A percentile compares a stretch with the other conserved stretches of the same genome.
These are phyloP conservation scores for Tachyglossus aculeatus DNA, from an alignment of 2,797 vertebrate genomes.

Conservation along the genomic window DNA sequence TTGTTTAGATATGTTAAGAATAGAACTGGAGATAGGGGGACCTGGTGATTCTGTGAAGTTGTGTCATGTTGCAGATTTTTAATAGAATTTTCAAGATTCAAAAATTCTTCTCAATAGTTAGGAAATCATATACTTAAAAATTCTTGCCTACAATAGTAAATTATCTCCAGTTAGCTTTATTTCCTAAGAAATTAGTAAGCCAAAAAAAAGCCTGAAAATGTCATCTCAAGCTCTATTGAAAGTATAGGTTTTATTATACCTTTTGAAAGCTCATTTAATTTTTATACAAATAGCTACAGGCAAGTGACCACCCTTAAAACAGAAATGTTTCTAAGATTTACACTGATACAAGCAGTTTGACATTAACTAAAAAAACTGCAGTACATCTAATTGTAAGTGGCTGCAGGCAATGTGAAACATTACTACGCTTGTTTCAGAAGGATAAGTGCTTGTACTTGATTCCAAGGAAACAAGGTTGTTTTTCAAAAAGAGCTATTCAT, in stretches of 20 bases:
- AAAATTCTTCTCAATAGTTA: not conserved
- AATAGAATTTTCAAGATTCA: not conserved
- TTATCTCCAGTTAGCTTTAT: not conserved
- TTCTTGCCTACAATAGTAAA: not conserved
- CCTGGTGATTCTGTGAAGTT: too few species aligned
- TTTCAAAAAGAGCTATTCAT: rapidly evolving
- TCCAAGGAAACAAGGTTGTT: rapidly evolving
- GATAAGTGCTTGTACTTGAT: rapidly evolving
- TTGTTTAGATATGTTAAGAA: too few species aligned
- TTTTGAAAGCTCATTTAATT: not conserved
- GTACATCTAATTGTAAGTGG: rapidly evolving
- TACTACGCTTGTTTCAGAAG: rapidly evolving
- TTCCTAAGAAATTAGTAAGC: rapidly evolving
- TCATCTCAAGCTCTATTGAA: not conserved
- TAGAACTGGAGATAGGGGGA: too few species aligned
- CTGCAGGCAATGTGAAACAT: not conserved
- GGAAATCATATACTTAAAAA: not conserved
- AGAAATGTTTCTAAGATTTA: not conserved
- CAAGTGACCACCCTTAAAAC: rapidly evolving
- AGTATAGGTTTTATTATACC: rapidly evolving
- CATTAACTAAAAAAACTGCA: not conserved
- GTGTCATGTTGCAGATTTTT: rapidly evolving
- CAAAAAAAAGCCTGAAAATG: rapidly evolving
- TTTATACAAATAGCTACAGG: constrained; percentile 4
- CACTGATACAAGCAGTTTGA: not conserved